Evolutionary conservation across 2,113 vertebrate species (phyloP), one percentile per base, ranked within the genome.

Genomic region (Pan paniscus): DNA sequence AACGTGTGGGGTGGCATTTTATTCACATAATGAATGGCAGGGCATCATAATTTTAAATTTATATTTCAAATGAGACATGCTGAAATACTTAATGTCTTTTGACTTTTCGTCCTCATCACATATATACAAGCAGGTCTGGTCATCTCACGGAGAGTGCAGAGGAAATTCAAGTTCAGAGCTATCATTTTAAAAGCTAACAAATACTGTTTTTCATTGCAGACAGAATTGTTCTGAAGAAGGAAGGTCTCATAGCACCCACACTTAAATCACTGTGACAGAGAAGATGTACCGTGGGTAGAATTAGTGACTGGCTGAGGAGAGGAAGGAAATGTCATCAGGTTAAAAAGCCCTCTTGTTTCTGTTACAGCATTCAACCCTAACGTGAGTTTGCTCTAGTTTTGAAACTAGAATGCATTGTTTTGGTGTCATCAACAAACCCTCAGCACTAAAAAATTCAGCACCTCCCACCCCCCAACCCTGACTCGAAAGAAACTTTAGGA

Each of bases 241-340:
- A 90, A 94, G 50, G 55, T 94, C 97, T 91, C 40, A 57, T 73
- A 90, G 96, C 72, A 43, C 93, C 93, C 57, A 73, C 89, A 55
- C 3, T 40, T 38, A 25, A 8, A 70, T 48, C n/a, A 25, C 11
- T 7, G 35, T 46, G 57, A 93, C 4, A 82, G 64, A 40, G 73
- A 96, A 97, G 84, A 40, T 57, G 81, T 7, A 89, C 88, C 18
- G 46, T 73, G 96, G 97, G 87, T 16, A n/a, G 94, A 73, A 50
- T 22, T 2, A 12, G 61, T 14, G 75, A 30, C 4, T 27, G n/a
- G 46, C 23, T 3, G 32, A 57, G 40, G 52, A 90, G 70, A 75
- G 2, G 96, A 87, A 98, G 97, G 95, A 64, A 95, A 96, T 35
- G 88, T 23, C 43, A 46, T 75, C 94, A 92, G 89, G 96, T 70